phyloP scores from a whole-genome alignment of 1,140 invertebrate genomes.

The Papilio helenus region DNA sequence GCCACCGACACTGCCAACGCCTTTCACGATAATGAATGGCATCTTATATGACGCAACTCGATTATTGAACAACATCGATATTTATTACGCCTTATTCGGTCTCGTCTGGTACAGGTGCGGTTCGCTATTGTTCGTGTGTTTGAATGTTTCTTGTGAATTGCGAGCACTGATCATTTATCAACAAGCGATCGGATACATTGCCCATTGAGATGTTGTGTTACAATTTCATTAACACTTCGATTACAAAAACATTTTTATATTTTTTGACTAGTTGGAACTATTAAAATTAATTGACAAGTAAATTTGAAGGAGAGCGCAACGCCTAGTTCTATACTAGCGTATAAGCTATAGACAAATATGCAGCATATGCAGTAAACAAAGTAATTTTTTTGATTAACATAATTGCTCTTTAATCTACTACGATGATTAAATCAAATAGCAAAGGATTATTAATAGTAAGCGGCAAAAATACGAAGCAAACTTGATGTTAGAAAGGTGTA shows the following conservation, averaged over 20 bases:
- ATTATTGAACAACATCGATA: conserved; percentile 64
- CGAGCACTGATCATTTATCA: not conserved
- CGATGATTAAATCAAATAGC: too few species aligned
- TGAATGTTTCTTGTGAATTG: conserved; percentile 4
- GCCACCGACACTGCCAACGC: conserved; percentile 47
- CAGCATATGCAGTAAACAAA: too few species aligned
- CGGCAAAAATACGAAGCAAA: too few species aligned
- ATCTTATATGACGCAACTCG: conserved; percentile 62
- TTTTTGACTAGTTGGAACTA: too few species aligned
- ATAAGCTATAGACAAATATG: too few species aligned
- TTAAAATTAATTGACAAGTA: not conserved
- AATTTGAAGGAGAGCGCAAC: not conserved
- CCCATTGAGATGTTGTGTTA: not conserved
- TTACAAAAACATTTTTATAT: not conserved
- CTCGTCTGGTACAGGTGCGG: conserved; percentile 50
- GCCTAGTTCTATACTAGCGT: too few species aligned
- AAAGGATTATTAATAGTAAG: too few species aligned
- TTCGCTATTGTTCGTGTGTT: conserved; percentile 7
- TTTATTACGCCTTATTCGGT: conserved; percentile 56
- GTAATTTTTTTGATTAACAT: too few species aligned
- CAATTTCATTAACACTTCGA: not conserved
- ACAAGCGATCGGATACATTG: not conserved
- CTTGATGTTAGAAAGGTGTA: too few species aligned
- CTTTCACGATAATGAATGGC: conserved; percentile 70
- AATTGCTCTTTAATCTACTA: too few species aligned